phyloP scores from a whole-genome alignment of 2,113 vertebrate species.

The Actinemys pallida region DNA sequence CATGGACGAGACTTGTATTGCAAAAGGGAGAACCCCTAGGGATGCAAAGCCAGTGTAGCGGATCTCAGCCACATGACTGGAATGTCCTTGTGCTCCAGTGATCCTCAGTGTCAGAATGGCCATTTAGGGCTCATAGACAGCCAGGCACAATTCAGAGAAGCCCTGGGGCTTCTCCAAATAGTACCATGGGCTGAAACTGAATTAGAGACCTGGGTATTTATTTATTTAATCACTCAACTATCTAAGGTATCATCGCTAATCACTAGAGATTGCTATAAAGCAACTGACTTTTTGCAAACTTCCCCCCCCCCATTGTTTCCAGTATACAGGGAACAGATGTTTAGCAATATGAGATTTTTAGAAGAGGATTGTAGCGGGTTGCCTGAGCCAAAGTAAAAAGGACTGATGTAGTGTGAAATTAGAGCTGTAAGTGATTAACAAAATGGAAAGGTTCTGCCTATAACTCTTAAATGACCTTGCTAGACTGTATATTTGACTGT shows the following conservation, averaged over 20 bases:
- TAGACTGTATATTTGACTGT: slow-evolving; percentile 57
- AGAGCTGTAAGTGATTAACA: slow-evolving; percentile 76
- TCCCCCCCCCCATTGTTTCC: background rate
- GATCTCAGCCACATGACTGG: background rate
- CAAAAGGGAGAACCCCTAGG: background rate
- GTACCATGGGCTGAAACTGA: background rate
- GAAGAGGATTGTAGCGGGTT: slow-evolving; percentile 26
- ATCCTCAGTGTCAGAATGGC: background rate
- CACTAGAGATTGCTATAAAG: background rate
- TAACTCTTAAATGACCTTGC: slow-evolving; percentile 71
- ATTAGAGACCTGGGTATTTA: background rate
- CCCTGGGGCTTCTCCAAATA: background rate
- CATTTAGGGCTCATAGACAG: background rate
- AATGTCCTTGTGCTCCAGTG: background rate
- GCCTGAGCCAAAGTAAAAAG: slow-evolving; percentile 44
- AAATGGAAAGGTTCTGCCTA: slow-evolving; percentile 72
- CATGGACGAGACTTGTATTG: background rate
- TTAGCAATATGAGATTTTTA: slow-evolving; percentile 34
- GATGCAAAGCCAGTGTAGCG: too few relatives aligned
- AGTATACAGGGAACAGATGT: slow-evolving; percentile 32
- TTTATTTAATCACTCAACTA: background rate
- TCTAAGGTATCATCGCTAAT: background rate
- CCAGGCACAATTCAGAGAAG: background rate
- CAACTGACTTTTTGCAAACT: background rate
- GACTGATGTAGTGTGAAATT: slow-evolving; percentile 75